Percentiles rank a stretch among this genome's conserved stretches.
Evolutionary conservation across 1,140 invertebrate genomes (phyloP).

Genomic region (Bombyx mori): DNA sequence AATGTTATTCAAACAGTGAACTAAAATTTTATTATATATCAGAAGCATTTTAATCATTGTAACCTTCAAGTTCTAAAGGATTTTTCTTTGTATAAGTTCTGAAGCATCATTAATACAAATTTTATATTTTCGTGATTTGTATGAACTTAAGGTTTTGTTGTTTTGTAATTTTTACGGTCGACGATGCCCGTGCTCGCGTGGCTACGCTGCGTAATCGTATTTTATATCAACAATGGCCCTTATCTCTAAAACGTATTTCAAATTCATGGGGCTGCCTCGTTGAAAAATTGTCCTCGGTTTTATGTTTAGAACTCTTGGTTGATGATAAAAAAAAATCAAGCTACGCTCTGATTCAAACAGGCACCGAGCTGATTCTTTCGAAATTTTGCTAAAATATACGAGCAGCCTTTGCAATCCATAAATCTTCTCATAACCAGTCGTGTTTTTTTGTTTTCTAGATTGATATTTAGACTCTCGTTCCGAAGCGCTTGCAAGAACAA

Average conservation of each 20-base stretch:
- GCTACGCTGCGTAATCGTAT: constrained; percentile 48
- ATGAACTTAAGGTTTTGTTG: constrained; percentile 35
- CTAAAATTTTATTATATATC: too few species aligned
- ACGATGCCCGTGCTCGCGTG: constrained; percentile 40
- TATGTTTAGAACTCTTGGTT: constrained; percentile 40
- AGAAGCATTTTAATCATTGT: too few species aligned
- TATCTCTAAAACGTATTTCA: constrained; percentile 53
- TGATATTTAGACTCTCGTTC: constrained; percentile 7
- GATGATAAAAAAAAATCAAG: constrained; percentile 35
- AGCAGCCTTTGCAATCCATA: constrained; percentile 14
- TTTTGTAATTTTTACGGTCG: constrained; percentile 53
- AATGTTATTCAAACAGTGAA: too few species aligned
- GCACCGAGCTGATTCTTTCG: constrained; percentile 20
- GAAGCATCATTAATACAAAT: constrained; percentile 45
- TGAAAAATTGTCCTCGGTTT: constrained; percentile 55
- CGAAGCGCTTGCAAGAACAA: constrained; percentile 13
- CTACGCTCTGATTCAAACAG: constrained; percentile 20
- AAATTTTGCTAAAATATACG: constrained; percentile 20
- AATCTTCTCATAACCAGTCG: constrained; percentile 3
- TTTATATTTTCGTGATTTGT: constrained; percentile 52
- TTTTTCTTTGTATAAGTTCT: constrained; percentile 24
- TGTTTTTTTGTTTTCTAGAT: not conserved
- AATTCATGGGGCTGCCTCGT: constrained; percentile 42
- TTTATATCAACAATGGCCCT: constrained; percentile 54
- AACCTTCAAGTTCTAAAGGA: constrained; percentile 13